Conservation (phyloP, 92 coral and sea anemone species). For the Zoanthus gigantus region DNA sequence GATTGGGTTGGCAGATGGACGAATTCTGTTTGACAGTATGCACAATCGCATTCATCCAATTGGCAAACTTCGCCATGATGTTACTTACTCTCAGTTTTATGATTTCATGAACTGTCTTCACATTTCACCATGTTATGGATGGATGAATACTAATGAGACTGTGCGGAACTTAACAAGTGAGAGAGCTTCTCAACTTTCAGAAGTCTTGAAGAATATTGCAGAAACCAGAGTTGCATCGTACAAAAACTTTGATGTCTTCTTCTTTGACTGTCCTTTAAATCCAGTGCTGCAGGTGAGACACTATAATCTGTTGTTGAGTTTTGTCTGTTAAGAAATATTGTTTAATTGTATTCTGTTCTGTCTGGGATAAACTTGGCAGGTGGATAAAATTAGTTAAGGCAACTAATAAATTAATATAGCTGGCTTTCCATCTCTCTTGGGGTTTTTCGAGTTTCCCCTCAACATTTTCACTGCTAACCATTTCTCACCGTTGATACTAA, state of each 20-base stretch:
- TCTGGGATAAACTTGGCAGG: neutral
- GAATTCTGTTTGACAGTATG: slow-evolving; percentile 83
- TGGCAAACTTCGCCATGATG: slow-evolving; percentile 87
- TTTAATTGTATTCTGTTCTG: neutral
- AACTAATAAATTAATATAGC: too few relatives aligned
- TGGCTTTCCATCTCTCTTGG: too few relatives aligned
- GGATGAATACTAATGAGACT: slow-evolving; percentile 88
- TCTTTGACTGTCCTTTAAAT: slow-evolving; percentile 72
- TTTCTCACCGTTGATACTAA: too few relatives aligned
- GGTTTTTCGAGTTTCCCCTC: too few relatives aligned
- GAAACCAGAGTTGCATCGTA: slow-evolving; percentile 56
- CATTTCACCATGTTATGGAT: slow-evolving; percentile 95
- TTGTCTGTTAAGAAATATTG: neutral
- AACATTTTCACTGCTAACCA: too few relatives aligned
- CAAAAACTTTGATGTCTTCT: slow-evolving; percentile 82
- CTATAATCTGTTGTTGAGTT: neutral
- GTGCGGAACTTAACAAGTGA: slow-evolving; percentile 80
- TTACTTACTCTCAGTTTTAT: slow-evolving; percentile 86
- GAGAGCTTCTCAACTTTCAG: slow-evolving; percentile 78
- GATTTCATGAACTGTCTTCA: slow-evolving; percentile 93
- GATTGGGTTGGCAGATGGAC: slow-evolving; percentile 86
- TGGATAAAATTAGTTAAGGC: too few relatives aligned
- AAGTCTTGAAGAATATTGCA: slow-evolving; percentile 80
- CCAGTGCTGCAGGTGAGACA: slow-evolving; percentile 73
- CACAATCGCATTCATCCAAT: slow-evolving; percentile 95